Evolutionary conservation across 2,113 vertebrate species (phyloP).

Genomic region (Oenanthe oenanthe): DNA sequence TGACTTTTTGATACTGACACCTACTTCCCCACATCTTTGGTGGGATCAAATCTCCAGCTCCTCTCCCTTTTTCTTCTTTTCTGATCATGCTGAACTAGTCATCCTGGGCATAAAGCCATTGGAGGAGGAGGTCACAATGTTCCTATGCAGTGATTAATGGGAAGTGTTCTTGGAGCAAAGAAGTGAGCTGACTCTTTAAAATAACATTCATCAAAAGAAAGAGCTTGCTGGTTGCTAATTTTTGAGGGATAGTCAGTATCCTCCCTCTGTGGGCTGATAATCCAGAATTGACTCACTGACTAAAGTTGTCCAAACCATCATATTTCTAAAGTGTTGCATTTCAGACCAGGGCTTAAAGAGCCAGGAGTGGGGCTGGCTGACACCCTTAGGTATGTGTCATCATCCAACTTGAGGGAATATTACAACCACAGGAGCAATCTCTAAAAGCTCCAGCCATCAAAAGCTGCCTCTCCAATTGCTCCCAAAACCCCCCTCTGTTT

Average conservation of each 20-base stretch:
- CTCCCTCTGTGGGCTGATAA: conserved; percentile 28
- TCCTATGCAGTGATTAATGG: conserved; percentile 30
- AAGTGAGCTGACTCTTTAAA: conserved; percentile 33
- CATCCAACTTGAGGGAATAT: not conserved
- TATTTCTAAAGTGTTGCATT: conserved; percentile 47
- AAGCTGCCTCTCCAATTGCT: not conserved
- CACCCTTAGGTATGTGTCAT: not conserved
- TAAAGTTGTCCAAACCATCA: conserved; percentile 52
- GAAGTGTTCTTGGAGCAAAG: not conserved
- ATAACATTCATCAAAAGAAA: conserved; percentile 37
- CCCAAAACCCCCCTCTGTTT: not conserved
- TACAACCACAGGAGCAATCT: not conserved
- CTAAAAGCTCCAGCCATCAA: not conserved
- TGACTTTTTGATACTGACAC: not conserved
- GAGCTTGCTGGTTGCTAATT: conserved; percentile 9
- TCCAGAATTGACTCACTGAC: conserved; percentile 56
- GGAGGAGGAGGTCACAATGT: not conserved
- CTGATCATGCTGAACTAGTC: not conserved
- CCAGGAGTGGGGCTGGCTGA: not conserved
- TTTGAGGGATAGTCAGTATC: not conserved
- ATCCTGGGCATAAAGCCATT: not conserved
- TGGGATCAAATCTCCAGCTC: not conserved
- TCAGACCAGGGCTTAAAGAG: conserved; percentile 18
- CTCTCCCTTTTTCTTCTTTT: not conserved
- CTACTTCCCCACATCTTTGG: not conserved